These are phyloP conservation scores for Danio kyathit DNA, from an alignment of 2,797 vertebrate genomes.

Conservation along the genomic window DNA sequence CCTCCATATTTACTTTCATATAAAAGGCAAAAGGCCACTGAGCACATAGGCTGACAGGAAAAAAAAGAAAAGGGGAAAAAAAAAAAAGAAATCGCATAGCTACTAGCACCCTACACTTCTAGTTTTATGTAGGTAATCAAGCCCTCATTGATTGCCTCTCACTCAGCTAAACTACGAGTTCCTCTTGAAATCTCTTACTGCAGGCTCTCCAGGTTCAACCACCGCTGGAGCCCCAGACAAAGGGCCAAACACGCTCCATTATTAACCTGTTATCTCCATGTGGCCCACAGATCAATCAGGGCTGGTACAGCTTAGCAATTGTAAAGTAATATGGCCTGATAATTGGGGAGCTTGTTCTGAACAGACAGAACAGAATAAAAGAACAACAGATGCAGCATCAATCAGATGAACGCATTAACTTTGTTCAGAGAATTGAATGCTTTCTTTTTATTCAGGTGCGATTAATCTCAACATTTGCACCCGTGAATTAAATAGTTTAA, in stretches of 20 bases:
- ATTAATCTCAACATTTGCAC: not conserved
- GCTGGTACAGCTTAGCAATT: slow-evolving; percentile 13
- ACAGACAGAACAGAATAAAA: slow-evolving; percentile 16
- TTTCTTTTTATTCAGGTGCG: not conserved
- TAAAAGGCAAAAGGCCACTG: not conserved
- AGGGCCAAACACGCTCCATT: slow-evolving; percentile 19
- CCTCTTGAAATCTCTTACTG: slow-evolving; percentile 52
- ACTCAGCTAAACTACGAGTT: slow-evolving; percentile 43
- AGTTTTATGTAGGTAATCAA: slow-evolving; percentile 52
- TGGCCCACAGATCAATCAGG: slow-evolving; percentile 11
- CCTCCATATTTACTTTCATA: not conserved
- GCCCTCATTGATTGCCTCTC: slow-evolving; percentile 45
- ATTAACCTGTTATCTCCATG: slow-evolving; percentile 33
- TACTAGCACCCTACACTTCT: slow-evolving; percentile 19
- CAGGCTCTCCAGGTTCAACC: slow-evolving; percentile 43
- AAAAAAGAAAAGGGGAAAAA: not conserved
- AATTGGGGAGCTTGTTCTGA: slow-evolving; percentile 22
- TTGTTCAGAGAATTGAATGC: not conserved
- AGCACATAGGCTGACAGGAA: not conserved
- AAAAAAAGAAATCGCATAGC: not conserved
- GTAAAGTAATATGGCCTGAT: slow-evolving; percentile 15
- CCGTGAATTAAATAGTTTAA: slow-evolving; percentile 1
- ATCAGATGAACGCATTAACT: slow-evolving; percentile 13
- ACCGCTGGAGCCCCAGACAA: slow-evolving; percentile 34
- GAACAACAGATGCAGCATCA: slow-evolving; percentile 14